A percentile compares a stretch with the other conserved stretches of the same genome.
phyloP scores from a whole-genome alignment of 1,140 invertebrate species.

The Neuroterus valhalla region DNA sequence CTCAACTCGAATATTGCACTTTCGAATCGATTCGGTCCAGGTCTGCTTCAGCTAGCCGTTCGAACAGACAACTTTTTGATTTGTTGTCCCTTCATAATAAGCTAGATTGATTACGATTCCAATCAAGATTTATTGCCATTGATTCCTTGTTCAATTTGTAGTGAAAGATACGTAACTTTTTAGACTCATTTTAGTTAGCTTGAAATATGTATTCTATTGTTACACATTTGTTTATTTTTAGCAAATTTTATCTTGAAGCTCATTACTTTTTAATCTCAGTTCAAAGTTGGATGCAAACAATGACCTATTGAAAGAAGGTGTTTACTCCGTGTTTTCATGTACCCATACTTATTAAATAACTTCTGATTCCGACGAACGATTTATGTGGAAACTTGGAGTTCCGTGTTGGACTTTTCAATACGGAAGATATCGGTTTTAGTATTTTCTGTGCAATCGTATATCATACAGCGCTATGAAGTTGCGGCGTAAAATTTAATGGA shows the following conservation, averaged over 20 bases:
- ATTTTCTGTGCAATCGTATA: slow-evolving; percentile 27
- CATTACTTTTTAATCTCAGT: too few relatives aligned
- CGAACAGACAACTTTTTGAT: slow-evolving; percentile 6
- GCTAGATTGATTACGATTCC: neutral
- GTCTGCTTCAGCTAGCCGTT: neutral
- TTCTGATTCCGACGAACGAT: slow-evolving; percentile 26
- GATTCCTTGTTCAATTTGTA: too few relatives aligned
- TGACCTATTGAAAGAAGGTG: neutral
- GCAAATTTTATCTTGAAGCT: too few relatives aligned
- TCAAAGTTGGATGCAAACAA: neutral
- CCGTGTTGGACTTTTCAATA: slow-evolving; percentile 27
- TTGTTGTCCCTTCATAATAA: neutral
- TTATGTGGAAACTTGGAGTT: slow-evolving; percentile 26
- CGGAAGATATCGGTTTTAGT: slow-evolving; percentile 22
- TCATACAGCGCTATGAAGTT: slow-evolving; percentile 9
- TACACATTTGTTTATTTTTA: too few relatives aligned
- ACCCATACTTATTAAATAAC: slow-evolving; percentile 23
- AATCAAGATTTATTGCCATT: neutral
- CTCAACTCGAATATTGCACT: slow-evolving; percentile 40
- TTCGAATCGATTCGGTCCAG: slow-evolving; percentile 31
- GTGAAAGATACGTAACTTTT: too few relatives aligned
- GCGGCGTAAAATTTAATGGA: slow-evolving; percentile 25
- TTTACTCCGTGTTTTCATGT: slow-evolving; percentile 1
- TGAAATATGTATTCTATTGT: too few relatives aligned
- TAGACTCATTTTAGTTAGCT: too few relatives aligned